These are phyloP conservation scores for Cacatua alba DNA, from an alignment of 2,113 vertebrate genomes.

Conservation along the genomic window DNA sequence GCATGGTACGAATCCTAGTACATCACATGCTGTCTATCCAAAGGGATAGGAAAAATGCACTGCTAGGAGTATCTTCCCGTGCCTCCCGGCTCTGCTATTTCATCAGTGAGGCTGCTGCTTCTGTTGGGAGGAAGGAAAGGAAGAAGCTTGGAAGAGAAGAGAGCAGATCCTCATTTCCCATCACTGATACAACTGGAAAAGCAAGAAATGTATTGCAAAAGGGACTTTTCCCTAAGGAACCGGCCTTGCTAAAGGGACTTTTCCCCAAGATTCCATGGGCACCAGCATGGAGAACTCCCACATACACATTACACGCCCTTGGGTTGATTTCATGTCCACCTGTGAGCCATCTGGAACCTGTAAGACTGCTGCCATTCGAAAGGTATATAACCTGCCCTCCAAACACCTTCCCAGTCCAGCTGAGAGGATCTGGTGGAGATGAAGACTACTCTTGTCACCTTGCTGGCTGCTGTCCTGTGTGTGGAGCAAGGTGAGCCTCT, in stretches of 20 bases:
- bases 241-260: neutral
- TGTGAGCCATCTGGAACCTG: neutral
- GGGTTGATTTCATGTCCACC: neutral
- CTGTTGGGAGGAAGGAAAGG: neutral
- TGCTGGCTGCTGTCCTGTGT: conserved; percentile 29
- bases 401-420: neutral
- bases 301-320: conserved; percentile 13
- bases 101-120: neutral
- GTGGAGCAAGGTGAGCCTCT: conserved; percentile 51
- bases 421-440: conserved; percentile 22
- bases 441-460: neutral
- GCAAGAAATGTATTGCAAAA: neutral
- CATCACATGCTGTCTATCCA: neutral
- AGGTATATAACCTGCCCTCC: conserved; percentile 54
- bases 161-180: neutral
- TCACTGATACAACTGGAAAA: neutral
- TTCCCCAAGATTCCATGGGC: neutral
- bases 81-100: neutral
- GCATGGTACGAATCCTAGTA: neutral
- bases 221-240: neutral
- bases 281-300: conserved; percentile 41
- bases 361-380: conserved; percentile 15
- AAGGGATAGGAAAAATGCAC: neutral
- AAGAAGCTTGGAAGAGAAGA: neutral
- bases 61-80: neutral